phyloP scores from a whole-genome alignment of 1,140 invertebrate species.

The Eupristina koningsbergeri region DNA sequence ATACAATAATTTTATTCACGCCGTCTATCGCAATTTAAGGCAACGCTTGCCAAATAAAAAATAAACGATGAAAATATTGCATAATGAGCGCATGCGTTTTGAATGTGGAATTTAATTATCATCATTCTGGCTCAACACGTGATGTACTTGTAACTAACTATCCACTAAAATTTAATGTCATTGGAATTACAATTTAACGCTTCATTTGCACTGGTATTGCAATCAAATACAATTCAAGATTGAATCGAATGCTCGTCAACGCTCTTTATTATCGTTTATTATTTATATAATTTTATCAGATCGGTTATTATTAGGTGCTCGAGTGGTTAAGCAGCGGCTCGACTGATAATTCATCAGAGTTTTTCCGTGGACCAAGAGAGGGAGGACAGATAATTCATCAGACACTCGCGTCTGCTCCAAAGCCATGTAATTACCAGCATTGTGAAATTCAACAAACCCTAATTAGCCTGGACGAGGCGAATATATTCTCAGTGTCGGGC shows the following conservation, averaged over 20 bases:
- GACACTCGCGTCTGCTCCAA: background rate
- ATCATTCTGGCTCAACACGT: background rate
- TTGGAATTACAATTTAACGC: no score
- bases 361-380: background rate
- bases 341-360: no score
- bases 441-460: constrained; percentile 29
- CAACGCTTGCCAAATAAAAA: background rate
- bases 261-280: no score
- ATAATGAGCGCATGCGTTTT: background rate
- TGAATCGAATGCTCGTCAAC: no score
- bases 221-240: no score
- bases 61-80: background rate
- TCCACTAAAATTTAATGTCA: no score
- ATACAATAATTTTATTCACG: background rate
- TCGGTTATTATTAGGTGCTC: no score
- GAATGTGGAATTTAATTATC: background rate
- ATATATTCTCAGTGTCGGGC: constrained; percentile 3
- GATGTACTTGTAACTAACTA: no score
- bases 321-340: no score
- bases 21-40: background rate
- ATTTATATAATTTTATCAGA: no score
- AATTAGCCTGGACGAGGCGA: constrained; percentile 15
- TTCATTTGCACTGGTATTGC: no score
- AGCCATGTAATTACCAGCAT: constrained; percentile 25
- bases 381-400: background rate